phyloP scores from a whole-genome alignment of 2,797 vertebrate genomes.

The Darevskia mixta region DNA sequence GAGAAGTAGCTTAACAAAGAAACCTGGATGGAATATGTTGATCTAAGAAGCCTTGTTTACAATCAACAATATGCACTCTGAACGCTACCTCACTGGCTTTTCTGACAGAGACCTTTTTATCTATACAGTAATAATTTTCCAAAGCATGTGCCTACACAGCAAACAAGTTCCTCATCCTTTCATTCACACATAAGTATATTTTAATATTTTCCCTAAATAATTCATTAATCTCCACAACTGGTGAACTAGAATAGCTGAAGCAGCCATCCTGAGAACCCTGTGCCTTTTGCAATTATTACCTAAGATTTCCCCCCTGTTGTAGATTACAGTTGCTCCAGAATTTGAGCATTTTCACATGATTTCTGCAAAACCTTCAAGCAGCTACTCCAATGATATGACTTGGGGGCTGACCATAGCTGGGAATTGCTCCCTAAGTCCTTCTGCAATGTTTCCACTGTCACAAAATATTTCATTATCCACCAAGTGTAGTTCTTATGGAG shows the following conservation, averaged over 20 bases:
- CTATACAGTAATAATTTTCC: not conserved
- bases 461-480: not conserved
- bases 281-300: not conserved
- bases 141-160: not conserved
- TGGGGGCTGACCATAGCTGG: not conserved
- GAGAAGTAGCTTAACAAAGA: not conserved
- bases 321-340: not conserved
- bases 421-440: not conserved
- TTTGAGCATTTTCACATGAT: not conserved
- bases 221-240: not conserved
- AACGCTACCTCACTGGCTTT: not conserved
- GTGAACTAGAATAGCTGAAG: not conserved
- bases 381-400: not conserved
- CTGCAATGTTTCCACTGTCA: not conserved
- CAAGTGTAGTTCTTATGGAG: not conserved
- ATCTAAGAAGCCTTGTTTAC: not conserved
- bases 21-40: rapidly evolving
- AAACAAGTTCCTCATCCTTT: not conserved
- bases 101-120: not conserved
- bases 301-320: not conserved
- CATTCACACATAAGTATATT: not conserved
- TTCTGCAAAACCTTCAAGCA: not conserved
- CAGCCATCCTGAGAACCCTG: not conserved
- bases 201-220: not conserved
- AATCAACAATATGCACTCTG: not conserved